Percentiles rank a stretch among this genome's conserved stretches.
Conservation (phyloP, 2,113 vertebrate genomes). For the Propithecus coquereli region DNA sequence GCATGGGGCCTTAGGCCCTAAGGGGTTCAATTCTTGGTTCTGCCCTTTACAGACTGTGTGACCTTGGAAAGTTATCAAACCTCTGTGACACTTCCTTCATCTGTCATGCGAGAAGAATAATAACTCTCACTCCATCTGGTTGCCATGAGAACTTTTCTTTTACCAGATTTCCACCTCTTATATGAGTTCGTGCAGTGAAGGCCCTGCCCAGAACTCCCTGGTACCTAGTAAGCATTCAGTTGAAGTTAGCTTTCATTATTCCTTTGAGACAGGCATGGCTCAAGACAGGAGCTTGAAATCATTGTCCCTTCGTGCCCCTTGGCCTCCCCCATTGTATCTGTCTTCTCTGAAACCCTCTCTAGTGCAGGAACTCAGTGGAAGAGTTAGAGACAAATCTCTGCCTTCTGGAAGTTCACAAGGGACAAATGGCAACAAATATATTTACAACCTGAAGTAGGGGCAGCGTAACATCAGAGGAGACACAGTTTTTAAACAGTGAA, state of each 20-base stretch:
- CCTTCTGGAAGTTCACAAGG: background rate
- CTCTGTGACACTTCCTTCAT: background rate
- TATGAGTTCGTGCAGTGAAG: background rate
- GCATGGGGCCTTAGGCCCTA: background rate
- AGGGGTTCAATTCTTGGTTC: background rate
- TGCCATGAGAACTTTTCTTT: background rate
- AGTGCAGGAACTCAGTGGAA: background rate
- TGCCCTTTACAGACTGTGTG: background rate
- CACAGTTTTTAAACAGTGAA: background rate
- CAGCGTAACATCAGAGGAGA: background rate
- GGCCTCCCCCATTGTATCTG: background rate
- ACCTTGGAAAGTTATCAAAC: background rate
- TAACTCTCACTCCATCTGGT: background rate
- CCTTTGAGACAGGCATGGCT: background rate
- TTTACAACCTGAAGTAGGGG: background rate
- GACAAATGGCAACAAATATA: background rate
- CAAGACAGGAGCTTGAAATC: background rate
- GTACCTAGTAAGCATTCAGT: background rate
- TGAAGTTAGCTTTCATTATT: background rate
- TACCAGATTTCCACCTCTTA: background rate
- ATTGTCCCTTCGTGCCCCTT: background rate
- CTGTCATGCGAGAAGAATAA: background rate
- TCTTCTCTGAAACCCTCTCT: background rate
- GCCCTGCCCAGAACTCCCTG: background rate
- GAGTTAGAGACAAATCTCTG: background rate